Percentiles rank a stretch among this genome's conserved stretches.
phyloP scores from a whole-genome alignment of 1,140 invertebrate genomes.

The Pseudomyrmex sp. region DNA sequence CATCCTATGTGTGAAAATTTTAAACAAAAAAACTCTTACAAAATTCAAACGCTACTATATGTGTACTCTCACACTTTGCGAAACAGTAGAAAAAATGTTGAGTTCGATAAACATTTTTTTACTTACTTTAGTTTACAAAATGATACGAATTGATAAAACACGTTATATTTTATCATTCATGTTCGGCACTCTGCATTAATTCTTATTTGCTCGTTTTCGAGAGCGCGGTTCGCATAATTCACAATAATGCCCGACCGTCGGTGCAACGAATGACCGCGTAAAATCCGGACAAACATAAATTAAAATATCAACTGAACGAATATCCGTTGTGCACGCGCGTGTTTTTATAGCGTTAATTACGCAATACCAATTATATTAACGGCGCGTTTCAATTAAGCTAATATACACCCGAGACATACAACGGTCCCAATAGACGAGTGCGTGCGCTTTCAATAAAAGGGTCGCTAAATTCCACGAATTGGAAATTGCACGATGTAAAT shows the following conservation, averaged over 20 bases:
- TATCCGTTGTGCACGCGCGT: slow-evolving; percentile 26
- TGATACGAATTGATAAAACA: background rate
- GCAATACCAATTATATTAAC: slow-evolving; percentile 70
- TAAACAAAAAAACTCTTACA: background rate
- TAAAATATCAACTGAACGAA: slow-evolving; percentile 64
- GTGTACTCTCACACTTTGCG: background rate
- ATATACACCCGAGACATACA: slow-evolving; percentile 58
- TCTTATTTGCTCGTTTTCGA: slow-evolving; percentile 51
- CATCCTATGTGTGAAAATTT: too few relatives aligned
- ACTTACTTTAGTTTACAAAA: slow-evolving; percentile 21
- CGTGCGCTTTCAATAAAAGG: slow-evolving; percentile 43
- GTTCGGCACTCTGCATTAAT: slow-evolving; percentile 17
- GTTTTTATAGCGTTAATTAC: slow-evolving; percentile 70
- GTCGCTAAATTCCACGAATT: slow-evolving; percentile 51
- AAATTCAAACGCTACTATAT: background rate
- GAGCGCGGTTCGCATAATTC: slow-evolving; percentile 33
- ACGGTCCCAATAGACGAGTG: slow-evolving; percentile 34
- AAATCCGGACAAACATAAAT: slow-evolving; percentile 57
- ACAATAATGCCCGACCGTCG: slow-evolving; percentile 46
- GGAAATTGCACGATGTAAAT: slow-evolving; percentile 31
- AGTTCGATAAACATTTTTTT: background rate
- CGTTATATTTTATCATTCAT: slow-evolving; percentile 29
- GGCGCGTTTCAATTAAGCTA: slow-evolving; percentile 72
- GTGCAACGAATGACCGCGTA: slow-evolving; percentile 16
- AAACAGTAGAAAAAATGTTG: background rate